Conservation (phyloP, 2,888 invertebrate species). For the Sinelater perroti region DNA sequence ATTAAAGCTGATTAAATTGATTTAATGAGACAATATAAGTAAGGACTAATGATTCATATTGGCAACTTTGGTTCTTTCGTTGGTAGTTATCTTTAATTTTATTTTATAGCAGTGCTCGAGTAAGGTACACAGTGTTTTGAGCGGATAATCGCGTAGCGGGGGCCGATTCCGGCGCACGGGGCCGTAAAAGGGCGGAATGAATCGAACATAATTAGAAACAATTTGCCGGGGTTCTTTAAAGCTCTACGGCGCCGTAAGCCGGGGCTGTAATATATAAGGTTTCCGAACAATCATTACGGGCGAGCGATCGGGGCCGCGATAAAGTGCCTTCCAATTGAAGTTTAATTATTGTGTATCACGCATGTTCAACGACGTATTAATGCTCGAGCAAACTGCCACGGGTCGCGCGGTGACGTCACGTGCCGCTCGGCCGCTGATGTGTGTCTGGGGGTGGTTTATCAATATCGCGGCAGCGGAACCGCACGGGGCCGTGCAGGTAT, state of each 20-base stretch:
- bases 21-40: no score
- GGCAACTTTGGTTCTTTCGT: no score
- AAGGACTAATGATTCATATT: no score
- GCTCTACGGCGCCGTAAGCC: constrained; percentile 26
- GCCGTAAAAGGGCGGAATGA: constrained; percentile 27
- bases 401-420: constrained; percentile 28
- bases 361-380: constrained; percentile 36
- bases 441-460: constrained; percentile 40
- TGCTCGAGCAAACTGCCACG: constrained; percentile 25
- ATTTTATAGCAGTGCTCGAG: no score
- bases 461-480: constrained; percentile 36
- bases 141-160: no score
- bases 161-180: no score
- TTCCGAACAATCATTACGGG: constrained; percentile 32
- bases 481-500: constrained; percentile 32
- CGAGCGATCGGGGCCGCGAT: constrained; percentile 32
- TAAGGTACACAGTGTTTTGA: no score
- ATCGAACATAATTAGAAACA: constrained; percentile 32
- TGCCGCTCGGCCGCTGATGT: constrained; percentile 26
- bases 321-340: constrained; percentile 35
- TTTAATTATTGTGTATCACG: constrained; percentile 38
- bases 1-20: no score
- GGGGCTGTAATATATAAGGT: constrained; percentile 25
- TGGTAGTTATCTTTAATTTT: no score
- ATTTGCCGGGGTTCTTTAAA: constrained; percentile 22